Evolutionary conservation across 1,140 invertebrate genomes (phyloP).

Genomic region (Meloidogyne exigua): DNA sequence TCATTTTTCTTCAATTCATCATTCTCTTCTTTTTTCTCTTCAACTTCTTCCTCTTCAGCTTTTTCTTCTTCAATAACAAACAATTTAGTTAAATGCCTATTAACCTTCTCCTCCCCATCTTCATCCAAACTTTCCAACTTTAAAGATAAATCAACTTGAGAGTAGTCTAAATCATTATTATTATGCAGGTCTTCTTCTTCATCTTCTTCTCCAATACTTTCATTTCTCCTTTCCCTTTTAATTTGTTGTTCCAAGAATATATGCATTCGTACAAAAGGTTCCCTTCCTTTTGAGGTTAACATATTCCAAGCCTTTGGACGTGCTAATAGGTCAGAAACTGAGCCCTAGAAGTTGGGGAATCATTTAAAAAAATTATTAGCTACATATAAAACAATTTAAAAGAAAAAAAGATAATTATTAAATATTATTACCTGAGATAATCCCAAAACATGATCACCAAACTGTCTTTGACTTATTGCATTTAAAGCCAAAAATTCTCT

Average conservation of each 20-base stretch:
- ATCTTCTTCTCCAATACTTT: constrained; percentile 17
- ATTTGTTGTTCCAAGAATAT: constrained; percentile 86
- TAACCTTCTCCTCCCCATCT: background rate
- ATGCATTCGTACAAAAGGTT: constrained; percentile 96
- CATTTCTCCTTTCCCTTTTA: constrained; percentile 1
- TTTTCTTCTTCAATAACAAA: background rate
- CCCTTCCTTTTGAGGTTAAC: constrained; percentile 91
- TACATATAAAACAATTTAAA: too few relatives aligned
- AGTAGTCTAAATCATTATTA: constrained; percentile 1
- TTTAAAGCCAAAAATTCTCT: constrained; percentile 96
- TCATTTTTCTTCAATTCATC: too few relatives aligned
- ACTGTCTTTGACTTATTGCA: constrained; percentile 94
- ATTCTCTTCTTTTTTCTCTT: too few relatives aligned
- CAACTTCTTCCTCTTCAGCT: constrained; percentile 2
- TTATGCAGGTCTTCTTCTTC: background rate
- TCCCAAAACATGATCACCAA: constrained; percentile 93
- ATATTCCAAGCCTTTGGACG: constrained; percentile 94
- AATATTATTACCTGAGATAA: constrained; percentile 75
- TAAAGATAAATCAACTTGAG: background rate
- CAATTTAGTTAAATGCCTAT: background rate
- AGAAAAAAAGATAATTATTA: too few relatives aligned
- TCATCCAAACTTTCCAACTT: background rate
- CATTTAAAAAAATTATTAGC: too few relatives aligned
- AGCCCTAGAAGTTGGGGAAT: constrained; percentile 72
- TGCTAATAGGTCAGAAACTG: constrained; percentile 87